Percentiles rank a stretch among this genome's conserved stretches.
phyloP scores from a whole-genome alignment of 2,888 invertebrate species.

The Drosophila stalkeri region DNA sequence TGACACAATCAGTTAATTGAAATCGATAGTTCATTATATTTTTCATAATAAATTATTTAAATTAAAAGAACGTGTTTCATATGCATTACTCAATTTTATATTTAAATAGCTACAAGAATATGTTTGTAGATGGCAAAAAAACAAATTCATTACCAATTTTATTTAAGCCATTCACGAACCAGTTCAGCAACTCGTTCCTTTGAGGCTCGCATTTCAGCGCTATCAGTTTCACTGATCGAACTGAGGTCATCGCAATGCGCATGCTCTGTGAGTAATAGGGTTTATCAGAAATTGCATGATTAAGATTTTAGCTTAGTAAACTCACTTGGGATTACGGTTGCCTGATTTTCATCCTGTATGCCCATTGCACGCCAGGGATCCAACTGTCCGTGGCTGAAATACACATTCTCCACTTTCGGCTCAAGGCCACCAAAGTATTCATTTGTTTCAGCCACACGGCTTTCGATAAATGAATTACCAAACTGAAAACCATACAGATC shows the following conservation, averaged over 20 bases:
- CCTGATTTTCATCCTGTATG: conserved; percentile 76
- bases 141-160: not conserved
- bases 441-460: conserved; percentile 84
- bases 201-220: conserved; percentile 76
- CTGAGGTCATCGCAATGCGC: conserved; percentile 83
- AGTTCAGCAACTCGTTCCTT: conserved; percentile 80
- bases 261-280: conserved; percentile 56
- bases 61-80: not conserved
- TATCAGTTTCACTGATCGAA: conserved; percentile 77
- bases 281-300: not conserved
- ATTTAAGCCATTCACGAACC: conserved; percentile 79
- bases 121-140: too few relatives aligned
- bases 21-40: not conserved
- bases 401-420: conserved; percentile 86
- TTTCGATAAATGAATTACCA: conserved; percentile 64
- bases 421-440: conserved; percentile 85
- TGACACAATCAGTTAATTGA: not conserved
- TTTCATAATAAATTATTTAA: not conserved
- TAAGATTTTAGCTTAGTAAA: fast-evolving
- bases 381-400: conserved; percentile 86
- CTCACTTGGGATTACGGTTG: conserved; percentile 80
- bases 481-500: conserved; percentile 79
- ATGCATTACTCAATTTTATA: not conserved
- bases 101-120: not conserved
- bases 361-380: conserved; percentile 87